phyloP scores from a whole-genome alignment of 2,888 invertebrate species.

The Eucriotettix oculatus region DNA sequence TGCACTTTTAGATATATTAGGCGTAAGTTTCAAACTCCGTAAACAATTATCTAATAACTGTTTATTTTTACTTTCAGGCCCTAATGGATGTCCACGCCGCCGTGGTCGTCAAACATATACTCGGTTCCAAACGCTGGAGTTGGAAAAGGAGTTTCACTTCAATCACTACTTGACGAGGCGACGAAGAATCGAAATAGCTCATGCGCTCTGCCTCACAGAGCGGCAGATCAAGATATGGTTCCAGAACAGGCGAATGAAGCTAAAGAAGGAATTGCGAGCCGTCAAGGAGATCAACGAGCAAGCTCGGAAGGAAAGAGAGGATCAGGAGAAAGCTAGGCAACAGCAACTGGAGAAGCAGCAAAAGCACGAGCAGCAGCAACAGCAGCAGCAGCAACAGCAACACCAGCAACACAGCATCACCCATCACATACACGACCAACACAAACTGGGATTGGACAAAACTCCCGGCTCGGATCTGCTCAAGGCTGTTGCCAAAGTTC shows the following conservation, averaged over 20 bases:
- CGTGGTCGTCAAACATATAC: conserved; percentile 95
- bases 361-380: conserved; percentile 38
- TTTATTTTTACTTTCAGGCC: conserved; percentile 46
- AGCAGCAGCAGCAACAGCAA: conserved; percentile 41
- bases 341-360: conserved; percentile 71
- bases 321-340: conserved; percentile 80
- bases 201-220: conserved; percentile 88
- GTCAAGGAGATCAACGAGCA: conserved; percentile 92
- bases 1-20: too few relatives aligned
- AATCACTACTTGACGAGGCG: conserved; percentile 93
- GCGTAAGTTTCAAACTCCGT: too few relatives aligned
- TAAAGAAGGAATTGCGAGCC: conserved; percentile 87
- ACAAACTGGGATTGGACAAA: conserved; percentile 39
- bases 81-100: conserved; percentile 86
- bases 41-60: not conserved
- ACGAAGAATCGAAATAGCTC: conserved; percentile 92
- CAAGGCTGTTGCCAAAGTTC: conserved; percentile 60
- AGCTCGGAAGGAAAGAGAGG: conserved; percentile 78
- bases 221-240: conserved; percentile 96
- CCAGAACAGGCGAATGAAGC: conserved; percentile 91
- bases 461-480: conserved; percentile 45
- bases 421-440: conserved; percentile 18
- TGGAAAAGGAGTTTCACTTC: conserved; percentile 97
- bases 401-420: conserved; percentile 17
- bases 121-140: conserved; percentile 91